Base-by-base conservation (phyloP, 35 echinoderm and acorn worm species). In the Hemicentrotus pulcherrimus region DNA sequence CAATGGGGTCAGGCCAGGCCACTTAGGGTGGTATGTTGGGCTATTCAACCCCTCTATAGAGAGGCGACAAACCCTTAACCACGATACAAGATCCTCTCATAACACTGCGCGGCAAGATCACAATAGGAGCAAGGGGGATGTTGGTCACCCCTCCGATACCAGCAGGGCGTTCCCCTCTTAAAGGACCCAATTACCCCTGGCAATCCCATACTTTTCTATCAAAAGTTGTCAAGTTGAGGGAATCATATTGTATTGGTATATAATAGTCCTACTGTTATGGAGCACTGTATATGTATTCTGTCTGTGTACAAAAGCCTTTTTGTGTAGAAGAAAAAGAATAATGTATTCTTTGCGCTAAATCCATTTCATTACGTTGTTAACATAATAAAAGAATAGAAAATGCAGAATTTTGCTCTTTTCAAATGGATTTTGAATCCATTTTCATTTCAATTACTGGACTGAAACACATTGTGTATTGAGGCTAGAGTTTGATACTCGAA, bases 1-100 rank as follows among this genome's bases (percentile, higher is more conserved):
- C 32, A 90, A 90, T 47, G 88, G 88, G 88, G 88, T 90, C 88
- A 90, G 32, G 32, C 88, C 88, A 47, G 88, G 19, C 88, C 32
- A 47, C 46, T 90, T 41, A 90, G 46, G 32, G 88, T 90, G 88
- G 32, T 47, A 90, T 47, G 88, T 90, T 90, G 32, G 46, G 32
- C 88, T 41, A 47, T 90, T 90, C 88, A 90, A 47, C 46, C 32
- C 88, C 18, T 90, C 65, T 8, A 78, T 90, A 19, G 32, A 90
- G 32, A 90, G 88, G 88, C 88, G 32, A 41, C 88, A 90, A 90
- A 10, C 32, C 88, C 88, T 78, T 78, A 28, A 47, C 32, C 88
- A 90, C 88, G 88, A 90, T 47, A 90, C 32, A 47, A 47, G 88
- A 41, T 90, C 19, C 46, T 90, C 32, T 90, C 46, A 47, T 90